These are phyloP conservation scores for Phymanthus crucifer DNA, from an alignment of 92 coral and sea anemone genomes.

Conservation along the genomic window DNA sequence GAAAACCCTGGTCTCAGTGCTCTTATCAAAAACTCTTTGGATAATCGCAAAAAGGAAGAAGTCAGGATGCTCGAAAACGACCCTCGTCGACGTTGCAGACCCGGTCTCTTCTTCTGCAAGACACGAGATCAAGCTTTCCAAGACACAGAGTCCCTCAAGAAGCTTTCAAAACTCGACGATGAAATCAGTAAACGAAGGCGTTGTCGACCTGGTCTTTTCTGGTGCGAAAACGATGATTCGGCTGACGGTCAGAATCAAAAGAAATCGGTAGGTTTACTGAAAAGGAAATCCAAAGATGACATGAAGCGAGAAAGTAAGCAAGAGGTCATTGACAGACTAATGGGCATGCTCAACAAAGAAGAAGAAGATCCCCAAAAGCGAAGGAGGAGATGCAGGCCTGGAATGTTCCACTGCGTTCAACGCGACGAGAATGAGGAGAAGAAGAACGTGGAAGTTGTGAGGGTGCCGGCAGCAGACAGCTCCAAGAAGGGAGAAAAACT, in stretches of 20 bases:
- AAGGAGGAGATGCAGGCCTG: background rate
- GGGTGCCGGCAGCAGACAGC: background rate
- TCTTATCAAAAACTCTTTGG: background rate
- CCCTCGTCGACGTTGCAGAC: conserved; percentile 12
- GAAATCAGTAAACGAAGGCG: background rate
- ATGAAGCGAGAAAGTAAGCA: background rate
- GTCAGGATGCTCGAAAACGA: conserved; percentile 14
- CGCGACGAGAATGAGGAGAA: background rate
- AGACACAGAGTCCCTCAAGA: background rate
- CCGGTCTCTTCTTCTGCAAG: conserved; percentile 27
- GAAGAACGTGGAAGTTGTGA: background rate
- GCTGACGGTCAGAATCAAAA: background rate
- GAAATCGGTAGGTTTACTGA: background rate
- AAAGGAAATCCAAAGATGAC: background rate
- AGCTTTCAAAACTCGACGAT: background rate
- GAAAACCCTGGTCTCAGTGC: conserved; percentile 26
- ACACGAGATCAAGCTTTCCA: background rate
- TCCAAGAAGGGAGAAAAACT: conserved; percentile 24
- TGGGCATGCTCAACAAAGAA: background rate
- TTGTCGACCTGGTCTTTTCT: conserved; percentile 30
- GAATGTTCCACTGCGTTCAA: background rate
- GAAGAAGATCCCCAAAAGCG: background rate
- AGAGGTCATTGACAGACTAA: background rate
- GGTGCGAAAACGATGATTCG: background rate
- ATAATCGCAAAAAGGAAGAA: conserved; percentile 15